A percentile compares a stretch with the other conserved stretches of the same genome.
phyloP scores from a whole-genome alignment of 2,113 vertebrate genomes.

The Balaenoptera acutorostrata region DNA sequence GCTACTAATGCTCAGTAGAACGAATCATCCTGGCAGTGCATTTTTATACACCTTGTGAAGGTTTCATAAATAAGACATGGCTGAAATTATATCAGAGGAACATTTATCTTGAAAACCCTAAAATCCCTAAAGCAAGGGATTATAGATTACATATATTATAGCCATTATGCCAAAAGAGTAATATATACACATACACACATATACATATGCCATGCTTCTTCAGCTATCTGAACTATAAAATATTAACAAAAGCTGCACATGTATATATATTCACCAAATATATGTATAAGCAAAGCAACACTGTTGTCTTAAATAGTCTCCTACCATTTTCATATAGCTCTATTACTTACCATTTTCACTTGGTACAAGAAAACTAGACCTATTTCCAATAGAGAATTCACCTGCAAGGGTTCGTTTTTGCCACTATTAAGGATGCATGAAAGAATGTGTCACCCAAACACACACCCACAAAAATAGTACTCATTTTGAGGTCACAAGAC shows the following conservation, averaged over 20 bases:
- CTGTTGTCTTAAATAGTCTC: neutral
- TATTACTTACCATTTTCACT: neutral
- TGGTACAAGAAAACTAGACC: neutral
- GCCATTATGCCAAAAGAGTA: neutral
- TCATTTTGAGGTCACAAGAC: neutral
- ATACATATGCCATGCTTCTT: neutral
- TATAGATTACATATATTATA: conserved; percentile 25
- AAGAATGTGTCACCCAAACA: neutral
- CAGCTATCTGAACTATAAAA: neutral
- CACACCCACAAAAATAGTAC: neutral
- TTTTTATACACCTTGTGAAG: conserved; percentile 52
- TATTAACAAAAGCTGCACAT: neutral
- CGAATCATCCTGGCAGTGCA: conserved; percentile 43
- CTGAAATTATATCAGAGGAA: conserved; percentile 15
- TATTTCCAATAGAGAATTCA: neutral
- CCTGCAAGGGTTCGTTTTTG: neutral
- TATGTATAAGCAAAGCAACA: neutral
- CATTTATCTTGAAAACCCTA: conserved; percentile 37
- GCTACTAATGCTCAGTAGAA: conserved; percentile 45
- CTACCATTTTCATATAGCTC: neutral
- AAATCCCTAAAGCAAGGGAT: neutral
- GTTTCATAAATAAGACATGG: conserved; percentile 9
- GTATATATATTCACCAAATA: neutral
- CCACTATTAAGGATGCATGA: neutral
- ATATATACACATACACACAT: neutral